Base-by-base conservation (phyloP, 2,113 vertebrate species). In the Salvator merianae region DNA sequence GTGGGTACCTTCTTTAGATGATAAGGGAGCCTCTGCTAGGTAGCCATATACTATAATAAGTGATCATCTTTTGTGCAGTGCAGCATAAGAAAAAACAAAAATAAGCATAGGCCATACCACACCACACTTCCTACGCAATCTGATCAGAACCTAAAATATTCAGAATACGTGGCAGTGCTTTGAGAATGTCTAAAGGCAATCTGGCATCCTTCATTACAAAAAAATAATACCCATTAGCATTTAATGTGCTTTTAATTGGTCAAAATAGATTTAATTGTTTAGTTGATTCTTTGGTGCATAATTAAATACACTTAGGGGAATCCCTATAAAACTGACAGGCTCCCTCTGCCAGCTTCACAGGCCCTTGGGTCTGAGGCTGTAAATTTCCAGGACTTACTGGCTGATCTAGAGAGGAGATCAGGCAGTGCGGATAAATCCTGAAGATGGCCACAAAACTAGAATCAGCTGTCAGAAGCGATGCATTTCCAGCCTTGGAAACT, bases 381-480 rank as follows among this genome's bases (percentile, higher is more conserved):
- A 86, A 94, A 91, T 92, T 70, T 82, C 84, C 86, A 75, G 70
- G 73, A 85, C 93, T 66, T 91, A 86, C 79, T 89, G 87, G 89
- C 81, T 91, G 91, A 94, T 71, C 81, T 18, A 89, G 86, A 90
- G 84, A 92, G 68, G 82, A 92, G 88, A 92, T 88, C 87, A 81
- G 86, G 89, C 85, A 84, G 71, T 1, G 20, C 77, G 79, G 88
- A 95, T 93, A 92, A 94, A 93, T 93, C 91, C 89, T 73, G 3
- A 90, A 74, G 85, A 85, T 89, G 89, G 78, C 86, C 89, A 89
- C 82, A 88, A 88, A 94, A 75, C 68, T 76, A 82, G 87, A 88
- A 83, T 91, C 90, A 93, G 91, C 81, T 94, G 94, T 96, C 94
- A 94, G 43, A 89, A 94, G 69, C 86, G 79, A 87, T 93, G 93